These are phyloP conservation scores for Dendrolimus punctatus DNA, from an alignment of 1,140 invertebrate genomes.

Conservation along the genomic window DNA sequence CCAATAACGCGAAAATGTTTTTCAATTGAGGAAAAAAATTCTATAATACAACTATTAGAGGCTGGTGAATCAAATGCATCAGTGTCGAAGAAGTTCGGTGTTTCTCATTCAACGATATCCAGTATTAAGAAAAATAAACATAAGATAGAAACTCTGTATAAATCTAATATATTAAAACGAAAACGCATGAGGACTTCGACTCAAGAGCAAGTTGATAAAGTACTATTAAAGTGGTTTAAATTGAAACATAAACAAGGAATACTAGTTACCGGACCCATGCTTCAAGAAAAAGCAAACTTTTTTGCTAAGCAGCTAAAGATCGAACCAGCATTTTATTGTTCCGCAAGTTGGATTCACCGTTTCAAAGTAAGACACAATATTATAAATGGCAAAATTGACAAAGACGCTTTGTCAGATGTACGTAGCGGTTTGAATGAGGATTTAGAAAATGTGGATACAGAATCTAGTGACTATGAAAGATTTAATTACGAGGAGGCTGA, in stretches of 20 bases:
- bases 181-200: constrained; percentile 14
- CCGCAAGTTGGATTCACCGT: constrained; percentile 13
- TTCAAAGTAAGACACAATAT: constrained; percentile 5
- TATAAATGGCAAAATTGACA: too few species aligned
- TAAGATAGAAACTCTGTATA: constrained; percentile 15
- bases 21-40: too few species aligned
- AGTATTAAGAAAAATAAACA: constrained; percentile 18
- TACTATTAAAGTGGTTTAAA: constrained; percentile 21
- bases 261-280: constrained; percentile 15
- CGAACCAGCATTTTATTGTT: constrained; percentile 12
- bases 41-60: too few species aligned
- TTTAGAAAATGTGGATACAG: too few species aligned
- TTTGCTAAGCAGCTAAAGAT: constrained; percentile 10
- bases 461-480: too few species aligned
- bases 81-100: background rate
- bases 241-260: constrained; percentile 11
- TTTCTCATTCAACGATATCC: constrained; percentile 19
- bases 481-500: too few species aligned
- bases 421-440: too few species aligned
- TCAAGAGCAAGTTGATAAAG: constrained; percentile 15
- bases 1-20: too few species aligned
- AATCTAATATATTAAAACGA: constrained; percentile 18
- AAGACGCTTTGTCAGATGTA: too few species aligned
- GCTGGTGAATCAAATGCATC: too few species aligned
- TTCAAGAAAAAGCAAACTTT: constrained; percentile 18